Conservation (phyloP, 2,888 invertebrate genomes). For the Tigriopus californicus region DNA sequence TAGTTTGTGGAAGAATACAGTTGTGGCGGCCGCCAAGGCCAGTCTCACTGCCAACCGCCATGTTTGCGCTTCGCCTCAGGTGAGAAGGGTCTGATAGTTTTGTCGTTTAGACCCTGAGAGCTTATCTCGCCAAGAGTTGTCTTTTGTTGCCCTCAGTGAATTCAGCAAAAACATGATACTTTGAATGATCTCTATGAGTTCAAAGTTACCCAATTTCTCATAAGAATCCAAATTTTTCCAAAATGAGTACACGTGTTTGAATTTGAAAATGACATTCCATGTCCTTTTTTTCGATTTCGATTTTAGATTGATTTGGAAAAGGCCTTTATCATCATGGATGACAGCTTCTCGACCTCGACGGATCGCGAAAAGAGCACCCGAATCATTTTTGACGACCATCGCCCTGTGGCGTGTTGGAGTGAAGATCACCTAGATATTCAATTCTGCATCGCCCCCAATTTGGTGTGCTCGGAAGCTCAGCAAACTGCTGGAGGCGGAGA, state of each 20-base stretch:
- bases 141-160: neutral
- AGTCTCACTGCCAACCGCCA: slow-evolving; percentile 61
- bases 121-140: neutral
- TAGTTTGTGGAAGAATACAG: slow-evolving; percentile 53
- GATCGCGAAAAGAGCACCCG: slow-evolving; percentile 32
- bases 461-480: slow-evolving; percentile 59
- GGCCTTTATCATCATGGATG: slow-evolving; percentile 50
- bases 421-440: slow-evolving; percentile 37
- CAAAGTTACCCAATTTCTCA: no score
- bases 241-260: neutral
- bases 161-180: neutral
- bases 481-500: slow-evolving; percentile 72
- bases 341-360: slow-evolving; percentile 56
- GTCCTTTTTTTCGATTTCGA: slow-evolving; percentile 30
- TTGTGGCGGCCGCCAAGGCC: slow-evolving; percentile 61
- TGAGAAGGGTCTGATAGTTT: no score
- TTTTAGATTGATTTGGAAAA: slow-evolving; percentile 36
- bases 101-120: no score
- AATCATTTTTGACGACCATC: slow-evolving; percentile 43
- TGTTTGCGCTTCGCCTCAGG: slow-evolving; percentile 48
- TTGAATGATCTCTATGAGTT: slow-evolving; percentile 2
- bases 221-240: no score
- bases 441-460: slow-evolving; percentile 61
- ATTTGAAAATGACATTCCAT: neutral
- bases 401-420: slow-evolving; percentile 64